phyloP scores from a whole-genome alignment of 1,140 invertebrate genomes.

The Euwallacea similis region DNA sequence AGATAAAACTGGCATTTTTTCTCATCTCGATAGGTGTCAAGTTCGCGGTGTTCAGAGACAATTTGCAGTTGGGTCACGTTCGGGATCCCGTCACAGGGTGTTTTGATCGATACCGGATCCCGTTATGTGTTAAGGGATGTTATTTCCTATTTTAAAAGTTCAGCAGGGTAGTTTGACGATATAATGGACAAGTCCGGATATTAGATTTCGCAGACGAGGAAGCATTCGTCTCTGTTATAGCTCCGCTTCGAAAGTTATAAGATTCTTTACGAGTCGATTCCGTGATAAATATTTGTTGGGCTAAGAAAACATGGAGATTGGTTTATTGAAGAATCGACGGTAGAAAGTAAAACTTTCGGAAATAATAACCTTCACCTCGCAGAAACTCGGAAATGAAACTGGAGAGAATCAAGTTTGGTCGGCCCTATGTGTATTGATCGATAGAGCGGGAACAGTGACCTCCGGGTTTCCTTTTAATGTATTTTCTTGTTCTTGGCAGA shows the following conservation, averaged over 20 bases:
- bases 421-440: slow-evolving; percentile 8
- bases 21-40: too few relatives aligned
- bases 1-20: too few relatives aligned
- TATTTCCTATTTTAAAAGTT: slow-evolving; percentile 19
- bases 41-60: not conserved
- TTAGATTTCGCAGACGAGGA: slow-evolving; percentile 9
- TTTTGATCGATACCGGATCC: not conserved
- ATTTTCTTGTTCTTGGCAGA: too few relatives aligned
- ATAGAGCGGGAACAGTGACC: slow-evolving; percentile 7
- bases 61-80: slow-evolving; percentile 10
- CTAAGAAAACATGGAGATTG: not conserved
- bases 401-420: not conserved
- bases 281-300: not conserved
- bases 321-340: not conserved
- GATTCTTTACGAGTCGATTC: not conserved
- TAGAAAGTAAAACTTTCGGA: too few relatives aligned
- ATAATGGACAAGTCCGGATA: slow-evolving; percentile 10
- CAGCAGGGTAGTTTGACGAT: slow-evolving; percentile 6
- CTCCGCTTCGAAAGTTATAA: not conserved
- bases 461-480: not conserved
- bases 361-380: too few relatives aligned
- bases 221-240: slow-evolving; percentile 1
- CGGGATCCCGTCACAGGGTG: not conserved
- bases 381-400: too few relatives aligned
- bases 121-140: slow-evolving; percentile 7